phyloP scores from a whole-genome alignment of 1,140 invertebrate species.

The Procambarus virginalis region DNA sequence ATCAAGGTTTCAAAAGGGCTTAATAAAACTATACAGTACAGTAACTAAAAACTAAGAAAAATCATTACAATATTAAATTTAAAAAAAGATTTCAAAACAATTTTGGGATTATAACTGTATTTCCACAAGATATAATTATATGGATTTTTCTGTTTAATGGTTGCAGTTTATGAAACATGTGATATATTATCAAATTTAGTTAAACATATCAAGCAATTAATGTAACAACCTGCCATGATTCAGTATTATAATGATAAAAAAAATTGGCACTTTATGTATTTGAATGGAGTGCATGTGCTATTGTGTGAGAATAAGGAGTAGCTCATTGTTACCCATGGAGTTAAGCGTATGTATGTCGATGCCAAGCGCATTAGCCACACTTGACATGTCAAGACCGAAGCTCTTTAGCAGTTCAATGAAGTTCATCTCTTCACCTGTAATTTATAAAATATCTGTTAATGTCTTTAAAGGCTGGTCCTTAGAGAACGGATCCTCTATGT shows the following conservation, averaged over 20 bases:
- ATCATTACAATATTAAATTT: too few relatives aligned
- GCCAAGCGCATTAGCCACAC: slow-evolving; percentile 88
- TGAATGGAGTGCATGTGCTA: background rate
- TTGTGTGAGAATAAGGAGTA: slow-evolving; percentile 85
- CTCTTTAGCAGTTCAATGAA: slow-evolving; percentile 90
- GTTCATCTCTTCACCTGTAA: slow-evolving; percentile 87
- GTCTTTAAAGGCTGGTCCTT: too few relatives aligned
- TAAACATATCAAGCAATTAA: background rate
- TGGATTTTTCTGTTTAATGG: background rate
- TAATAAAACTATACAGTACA: too few relatives aligned
- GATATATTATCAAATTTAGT: background rate
- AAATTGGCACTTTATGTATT: too few relatives aligned
- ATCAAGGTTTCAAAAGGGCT: too few relatives aligned
- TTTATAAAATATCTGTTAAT: too few relatives aligned
- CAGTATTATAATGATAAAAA: background rate
- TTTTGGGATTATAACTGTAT: too few relatives aligned
- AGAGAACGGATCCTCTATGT: too few relatives aligned
- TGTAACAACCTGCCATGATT: too few relatives aligned
- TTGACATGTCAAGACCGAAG: slow-evolving; percentile 89
- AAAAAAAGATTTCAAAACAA: too few relatives aligned
- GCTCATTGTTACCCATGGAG: slow-evolving; percentile 89
- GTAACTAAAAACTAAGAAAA: too few relatives aligned
- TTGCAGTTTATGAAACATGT: too few relatives aligned
- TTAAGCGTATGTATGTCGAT: slow-evolving; percentile 88
- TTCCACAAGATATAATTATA: background rate